Evolutionary conservation across 35 echinoderm and acorn worm genomes (phyloP).

Genomic region (Lytechinus pictus): DNA sequence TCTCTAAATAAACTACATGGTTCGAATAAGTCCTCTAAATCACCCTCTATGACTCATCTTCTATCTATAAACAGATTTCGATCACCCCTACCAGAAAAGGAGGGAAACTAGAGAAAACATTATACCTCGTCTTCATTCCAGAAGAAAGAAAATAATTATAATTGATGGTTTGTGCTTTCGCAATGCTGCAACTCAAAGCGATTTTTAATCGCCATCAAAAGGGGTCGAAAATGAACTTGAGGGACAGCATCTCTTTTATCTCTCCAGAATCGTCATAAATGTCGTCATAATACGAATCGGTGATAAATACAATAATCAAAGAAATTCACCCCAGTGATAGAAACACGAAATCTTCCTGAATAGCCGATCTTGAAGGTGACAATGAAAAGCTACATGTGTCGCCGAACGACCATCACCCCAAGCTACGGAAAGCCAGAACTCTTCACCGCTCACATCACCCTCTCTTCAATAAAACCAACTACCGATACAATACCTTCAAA

Average conservation of each 20-base stretch:
- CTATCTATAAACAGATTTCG: neutral
- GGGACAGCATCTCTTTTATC: neutral
- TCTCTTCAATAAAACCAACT: neutral
- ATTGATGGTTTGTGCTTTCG: neutral
- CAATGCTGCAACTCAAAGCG: neutral
- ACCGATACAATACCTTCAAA: neutral
- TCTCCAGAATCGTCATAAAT: neutral
- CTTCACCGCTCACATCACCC: neutral
- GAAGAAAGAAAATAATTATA: neutral
- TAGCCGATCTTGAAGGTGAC: neutral
- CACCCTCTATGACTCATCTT: neutral
- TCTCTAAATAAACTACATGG: neutral
- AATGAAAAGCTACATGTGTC: neutral
- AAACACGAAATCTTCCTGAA: neutral
- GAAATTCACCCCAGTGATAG: neutral
- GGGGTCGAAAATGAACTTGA: neutral
- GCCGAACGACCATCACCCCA: neutral
- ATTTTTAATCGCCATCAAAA: neutral
- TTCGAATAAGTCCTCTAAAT: neutral
- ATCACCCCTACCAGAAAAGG: neutral
- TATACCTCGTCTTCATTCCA: neutral
- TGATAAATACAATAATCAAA: neutral
- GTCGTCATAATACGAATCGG: neutral
- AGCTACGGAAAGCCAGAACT: slow-evolving; percentile 9
- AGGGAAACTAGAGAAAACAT: neutral